A percentile compares a stretch with the other conserved stretches of the same genome.
phyloP scores from a whole-genome alignment of 2,113 vertebrate genomes.

The Dryoscopus gambensis region DNA sequence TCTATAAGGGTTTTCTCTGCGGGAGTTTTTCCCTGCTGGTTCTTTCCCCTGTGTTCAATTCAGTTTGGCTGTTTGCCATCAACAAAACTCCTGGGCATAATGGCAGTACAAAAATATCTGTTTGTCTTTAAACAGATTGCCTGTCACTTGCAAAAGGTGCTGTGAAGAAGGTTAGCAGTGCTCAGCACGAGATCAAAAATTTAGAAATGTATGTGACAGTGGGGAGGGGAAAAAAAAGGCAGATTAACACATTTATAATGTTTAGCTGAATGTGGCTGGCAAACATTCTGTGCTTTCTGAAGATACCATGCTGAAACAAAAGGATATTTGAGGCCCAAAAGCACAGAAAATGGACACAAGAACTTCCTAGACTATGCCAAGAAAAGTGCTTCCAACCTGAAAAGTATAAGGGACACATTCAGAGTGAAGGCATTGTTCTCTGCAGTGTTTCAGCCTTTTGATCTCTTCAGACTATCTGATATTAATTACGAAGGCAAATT shows the following conservation, averaged over 20 bases:
- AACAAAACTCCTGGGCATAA: not conserved
- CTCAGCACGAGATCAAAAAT: not conserved
- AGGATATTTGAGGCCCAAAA: not conserved
- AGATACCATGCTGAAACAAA: not conserved
- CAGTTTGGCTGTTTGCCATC: not conserved
- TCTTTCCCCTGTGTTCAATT: not conserved
- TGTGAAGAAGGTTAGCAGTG: not conserved
- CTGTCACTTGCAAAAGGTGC: not conserved
- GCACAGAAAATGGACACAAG: not conserved
- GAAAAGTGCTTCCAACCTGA: not conserved
- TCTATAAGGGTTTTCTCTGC: not conserved
- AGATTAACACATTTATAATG: not conserved
- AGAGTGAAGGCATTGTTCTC: not conserved
- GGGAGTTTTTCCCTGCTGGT: not conserved
- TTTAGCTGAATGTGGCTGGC: not conserved
- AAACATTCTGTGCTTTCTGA: not conserved
- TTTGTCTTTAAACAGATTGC: not conserved
- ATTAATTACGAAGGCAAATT: not conserved
- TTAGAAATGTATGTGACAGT: not conserved
- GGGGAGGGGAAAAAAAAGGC: not conserved
- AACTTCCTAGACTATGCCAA: not conserved
- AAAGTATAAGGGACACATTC: not conserved
- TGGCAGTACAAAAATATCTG: not conserved
- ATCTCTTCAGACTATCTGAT: not conserved
- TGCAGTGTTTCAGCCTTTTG: not conserved